phyloP scores from a whole-genome alignment of 2,888 invertebrate species.

The Chrysolina americana region DNA sequence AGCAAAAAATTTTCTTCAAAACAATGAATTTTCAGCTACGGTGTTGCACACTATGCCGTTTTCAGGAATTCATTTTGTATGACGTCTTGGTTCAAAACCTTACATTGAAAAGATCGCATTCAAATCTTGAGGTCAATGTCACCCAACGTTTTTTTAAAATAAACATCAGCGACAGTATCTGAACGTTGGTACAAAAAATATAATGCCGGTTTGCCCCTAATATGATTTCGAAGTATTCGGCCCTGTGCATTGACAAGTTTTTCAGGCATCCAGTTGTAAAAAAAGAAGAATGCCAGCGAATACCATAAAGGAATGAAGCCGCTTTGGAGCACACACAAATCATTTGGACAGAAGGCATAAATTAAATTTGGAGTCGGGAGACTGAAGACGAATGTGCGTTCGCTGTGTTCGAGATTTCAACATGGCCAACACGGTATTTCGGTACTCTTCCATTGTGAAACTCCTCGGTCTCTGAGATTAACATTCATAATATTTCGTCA shows the following conservation, averaged over 20 bases:
- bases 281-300: constrained; percentile 32
- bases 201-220: not conserved
- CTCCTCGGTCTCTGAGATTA: not conserved
- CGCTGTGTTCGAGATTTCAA: constrained; percentile 11
- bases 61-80: too few relatives aligned
- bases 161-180: too few relatives aligned
- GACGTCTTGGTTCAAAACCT: too few relatives aligned
- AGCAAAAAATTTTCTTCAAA: too few relatives aligned
- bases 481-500: not conserved
- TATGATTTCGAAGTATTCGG: not conserved
- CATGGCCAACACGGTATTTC: not conserved
- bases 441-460: constrained; percentile 6
- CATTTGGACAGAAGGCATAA: constrained; percentile 59
- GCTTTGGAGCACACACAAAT: constrained; percentile 56
- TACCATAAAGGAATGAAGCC: constrained; percentile 55
- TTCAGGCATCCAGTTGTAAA: constrained; percentile 21
- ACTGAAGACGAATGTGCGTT: constrained; percentile 44
- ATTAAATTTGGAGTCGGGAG: constrained; percentile 56
- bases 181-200: too few relatives aligned
- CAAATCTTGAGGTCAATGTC: too few relatives aligned
- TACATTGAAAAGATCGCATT: too few relatives aligned
- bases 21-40: too few relatives aligned
- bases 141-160: too few relatives aligned
- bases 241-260: not conserved
- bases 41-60: too few relatives aligned